Conservation (phyloP, 2,797 vertebrate species). For the Sitta carolinensis region DNA sequence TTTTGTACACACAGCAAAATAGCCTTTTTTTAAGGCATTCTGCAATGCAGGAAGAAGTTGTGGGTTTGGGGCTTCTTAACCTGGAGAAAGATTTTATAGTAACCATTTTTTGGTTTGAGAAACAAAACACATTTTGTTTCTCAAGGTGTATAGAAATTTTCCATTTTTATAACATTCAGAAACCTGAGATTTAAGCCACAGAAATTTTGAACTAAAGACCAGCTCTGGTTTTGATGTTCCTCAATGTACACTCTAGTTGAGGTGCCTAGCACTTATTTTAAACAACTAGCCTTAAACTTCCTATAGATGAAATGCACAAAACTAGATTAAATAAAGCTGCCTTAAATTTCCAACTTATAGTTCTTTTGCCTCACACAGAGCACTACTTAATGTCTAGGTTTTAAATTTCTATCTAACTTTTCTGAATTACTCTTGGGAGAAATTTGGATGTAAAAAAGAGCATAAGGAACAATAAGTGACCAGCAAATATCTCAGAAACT, state of each 20-base stretch:
- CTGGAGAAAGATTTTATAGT: background rate
- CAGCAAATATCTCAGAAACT: background rate
- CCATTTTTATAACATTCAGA: background rate
- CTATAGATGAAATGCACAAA: background rate
- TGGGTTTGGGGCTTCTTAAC: rapidly evolving
- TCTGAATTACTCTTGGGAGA: background rate
- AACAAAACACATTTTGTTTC: background rate
- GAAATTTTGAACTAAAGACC: background rate
- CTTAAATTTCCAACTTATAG: background rate
- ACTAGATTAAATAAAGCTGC: background rate
- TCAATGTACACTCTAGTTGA: background rate
- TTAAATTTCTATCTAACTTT: background rate
- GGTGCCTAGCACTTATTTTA: background rate
- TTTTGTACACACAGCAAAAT: background rate
- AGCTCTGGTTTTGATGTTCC: background rate
- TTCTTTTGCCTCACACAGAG: background rate
- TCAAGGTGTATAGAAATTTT: background rate
- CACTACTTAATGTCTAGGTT: background rate
- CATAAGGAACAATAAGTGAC: background rate
- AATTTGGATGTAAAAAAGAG: background rate
- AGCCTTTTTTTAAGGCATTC: background rate
- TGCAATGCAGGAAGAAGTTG: background rate
- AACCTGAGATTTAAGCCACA: background rate
- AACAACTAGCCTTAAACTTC: background rate
- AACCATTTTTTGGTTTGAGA: background rate